Base-by-base conservation (phyloP, 2,113 vertebrate species). In the Crypturellus undulatus region DNA sequence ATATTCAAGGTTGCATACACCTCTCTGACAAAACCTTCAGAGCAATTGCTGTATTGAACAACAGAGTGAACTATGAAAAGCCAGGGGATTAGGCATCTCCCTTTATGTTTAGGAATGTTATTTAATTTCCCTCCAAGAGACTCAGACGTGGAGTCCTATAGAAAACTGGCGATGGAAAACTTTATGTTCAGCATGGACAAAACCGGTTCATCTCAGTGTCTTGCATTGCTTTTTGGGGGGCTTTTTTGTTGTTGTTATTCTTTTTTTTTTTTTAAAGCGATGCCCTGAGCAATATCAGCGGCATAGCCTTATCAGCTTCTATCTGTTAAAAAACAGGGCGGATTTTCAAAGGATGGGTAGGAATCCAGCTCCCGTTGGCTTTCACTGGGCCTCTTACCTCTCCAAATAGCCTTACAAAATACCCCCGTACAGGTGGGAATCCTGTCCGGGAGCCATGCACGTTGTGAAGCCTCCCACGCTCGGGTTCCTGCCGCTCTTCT, bases 71-170 rank as follows among this genome's bases (percentile, higher is more conserved):
- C 24, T 81, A 22, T 54, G 58, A 93, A 88, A 94, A n/a, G 17
- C 47, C 22, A 56, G 24, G 34, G 73, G 69, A 90, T 94, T 89
- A 89, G 24, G 16, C 62, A 93, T 75, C 76, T 84, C 52, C 28
- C 32, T 94, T 91, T 80, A 77, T 86, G 52, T 75, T 86, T 93
- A 84, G 91, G 84, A 90, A 94, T 93, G 78, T 17, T 87, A 82
- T 62, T 91, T 81, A 92, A 93, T 96, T 96, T 96, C 36, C 34
- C 59, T 93, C n/a, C 47, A 92, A 65, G 38, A 69, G 58, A 49
- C n/a, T 79, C n/a, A 72, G 25, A 76, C 24, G 19, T 40, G 90
- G 68, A 89, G 32, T 89, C 25, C 34, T 84, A 7, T 5, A 43
- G 58, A 89, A 65, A 34, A 24, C 16, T 72, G 49, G 69, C 79